These are phyloP conservation scores for Todiramphus saurophagus DNA, from an alignment of 2,113 vertebrate genomes.

Conservation along the genomic window DNA sequence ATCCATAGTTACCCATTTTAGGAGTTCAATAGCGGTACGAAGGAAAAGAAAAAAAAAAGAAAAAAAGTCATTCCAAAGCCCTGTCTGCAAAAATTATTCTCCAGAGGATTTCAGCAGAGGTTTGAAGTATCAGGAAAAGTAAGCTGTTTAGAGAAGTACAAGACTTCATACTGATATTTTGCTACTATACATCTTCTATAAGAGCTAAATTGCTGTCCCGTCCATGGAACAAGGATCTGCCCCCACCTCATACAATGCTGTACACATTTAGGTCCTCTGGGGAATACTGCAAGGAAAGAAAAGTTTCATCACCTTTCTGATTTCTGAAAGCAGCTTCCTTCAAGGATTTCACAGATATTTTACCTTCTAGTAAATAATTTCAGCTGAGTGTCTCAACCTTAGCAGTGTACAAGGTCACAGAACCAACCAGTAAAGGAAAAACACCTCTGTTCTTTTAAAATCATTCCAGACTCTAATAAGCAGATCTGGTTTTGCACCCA, in stretches of 20 bases:
- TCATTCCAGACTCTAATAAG: not conserved
- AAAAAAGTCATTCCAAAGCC: not conserved
- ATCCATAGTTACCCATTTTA: not conserved
- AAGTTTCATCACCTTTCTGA: too few relatives aligned
- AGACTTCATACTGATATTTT: not conserved
- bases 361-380: not conserved
- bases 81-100: not conserved
- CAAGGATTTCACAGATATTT: not conserved
- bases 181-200: not conserved
- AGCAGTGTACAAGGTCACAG: not conserved
- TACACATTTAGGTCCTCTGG: not conserved
- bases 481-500: not conserved
- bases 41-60: not conserved
- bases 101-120: not conserved
- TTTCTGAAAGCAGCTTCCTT: not conserved
- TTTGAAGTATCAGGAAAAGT: not conserved
- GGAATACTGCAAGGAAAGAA: not conserved
- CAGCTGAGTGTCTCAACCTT: not conserved
- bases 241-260: not conserved
- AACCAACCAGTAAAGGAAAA: not conserved
- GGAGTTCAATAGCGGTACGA: not conserved
- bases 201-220: not conserved
- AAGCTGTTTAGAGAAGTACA: not conserved
- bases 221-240: not conserved
- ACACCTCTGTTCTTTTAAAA: not conserved